Percentiles rank a stretch among this genome's conserved stretches.
Conservation (phyloP, 2,113 vertebrate species). For the Panthera uncia region DNA sequence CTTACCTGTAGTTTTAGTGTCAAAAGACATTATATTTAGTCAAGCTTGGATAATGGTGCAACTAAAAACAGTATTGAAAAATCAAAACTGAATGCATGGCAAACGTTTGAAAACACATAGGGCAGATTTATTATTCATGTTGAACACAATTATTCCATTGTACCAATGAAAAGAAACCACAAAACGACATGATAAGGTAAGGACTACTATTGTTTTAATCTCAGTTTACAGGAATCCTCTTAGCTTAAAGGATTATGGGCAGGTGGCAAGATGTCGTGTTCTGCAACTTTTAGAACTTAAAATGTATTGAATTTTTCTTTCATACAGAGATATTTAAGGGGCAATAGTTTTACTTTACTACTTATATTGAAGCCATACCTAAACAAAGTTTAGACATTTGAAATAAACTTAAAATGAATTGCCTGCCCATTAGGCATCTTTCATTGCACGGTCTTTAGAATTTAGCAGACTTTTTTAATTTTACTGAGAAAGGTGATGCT, state of each 20-base stretch:
- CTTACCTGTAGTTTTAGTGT: conserved; percentile 73
- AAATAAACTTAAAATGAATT: conserved; percentile 60
- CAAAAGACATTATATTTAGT: conserved; percentile 75
- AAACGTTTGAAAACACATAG: not conserved
- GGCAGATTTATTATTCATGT: conserved; percentile 55
- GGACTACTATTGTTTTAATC: conserved; percentile 2
- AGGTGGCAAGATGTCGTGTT: not conserved
- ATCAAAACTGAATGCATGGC: conserved; percentile 49
- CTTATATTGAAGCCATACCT: not conserved
- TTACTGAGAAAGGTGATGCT: not conserved
- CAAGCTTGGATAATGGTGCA: conserved; percentile 55
- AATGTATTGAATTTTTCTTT: conserved; percentile 44
- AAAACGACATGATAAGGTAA: not conserved
- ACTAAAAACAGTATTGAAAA: conserved; percentile 73
- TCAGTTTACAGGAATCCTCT: conserved; percentile 34
- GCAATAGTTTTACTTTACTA: conserved; percentile 56
- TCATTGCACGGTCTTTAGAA: conserved; percentile 58
- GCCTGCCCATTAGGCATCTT: conserved; percentile 11
- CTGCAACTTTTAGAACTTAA: conserved; percentile 57
- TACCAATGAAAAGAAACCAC: conserved; percentile 50
- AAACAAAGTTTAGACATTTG: conserved; percentile 66
- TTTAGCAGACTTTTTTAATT: conserved; percentile 52
- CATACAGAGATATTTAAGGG: conserved; percentile 38
- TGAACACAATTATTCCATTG: not conserved
- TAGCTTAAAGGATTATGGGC: not conserved